Base-by-base conservation (phyloP, 2,888 invertebrate genomes). In the Anarsia innoxiella region DNA sequence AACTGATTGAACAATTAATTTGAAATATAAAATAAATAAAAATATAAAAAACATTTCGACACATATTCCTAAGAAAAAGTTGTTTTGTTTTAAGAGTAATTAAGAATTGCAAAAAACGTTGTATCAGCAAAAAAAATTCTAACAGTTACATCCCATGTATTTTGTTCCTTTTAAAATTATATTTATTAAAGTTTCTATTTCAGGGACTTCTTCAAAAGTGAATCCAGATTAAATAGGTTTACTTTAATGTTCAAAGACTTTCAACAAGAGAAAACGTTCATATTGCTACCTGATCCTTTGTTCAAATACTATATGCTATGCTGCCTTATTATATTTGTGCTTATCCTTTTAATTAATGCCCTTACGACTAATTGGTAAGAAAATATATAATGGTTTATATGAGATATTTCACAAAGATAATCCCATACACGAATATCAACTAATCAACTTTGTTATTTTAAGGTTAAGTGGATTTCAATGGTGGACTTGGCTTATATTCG, bases 221-320 rank as follows among this genome's bases (percentile, higher is more conserved):
- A 68, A 73, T 87, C 59, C 77, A 91, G 66, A 79, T 87, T 79
- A 78, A 84, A 80, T 47, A 57, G 70, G 43, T 64, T 75, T 30
- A 74, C 86, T 88, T 19, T 75, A 89, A 48, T 83, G 77, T 82
- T 66, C 41, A 75, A 74, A 44, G 59, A 70, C 38, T 54, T 87
- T 78, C 48, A 87, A 88, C 51, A 86, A 73, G 96, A 96, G 71
- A 78, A 89, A 50, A 88, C 89, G 2, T 96, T 92, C 66, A 72
- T 93, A 32, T 75, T 87, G 34, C 88, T 93, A 49, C 89, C 91
- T 0, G 96, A 97, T 76, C 92, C 93, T 0, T 87, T 96, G 46
- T 93, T 95, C 59, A 95, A 94, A 65, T 95, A 93, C 66, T 96
- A 84, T 37, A 82, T 80, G 19, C 56, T 65, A 1, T 80, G 83